phyloP scores from a whole-genome alignment of 2,113 vertebrate genomes.

The Salvator merianae region DNA sequence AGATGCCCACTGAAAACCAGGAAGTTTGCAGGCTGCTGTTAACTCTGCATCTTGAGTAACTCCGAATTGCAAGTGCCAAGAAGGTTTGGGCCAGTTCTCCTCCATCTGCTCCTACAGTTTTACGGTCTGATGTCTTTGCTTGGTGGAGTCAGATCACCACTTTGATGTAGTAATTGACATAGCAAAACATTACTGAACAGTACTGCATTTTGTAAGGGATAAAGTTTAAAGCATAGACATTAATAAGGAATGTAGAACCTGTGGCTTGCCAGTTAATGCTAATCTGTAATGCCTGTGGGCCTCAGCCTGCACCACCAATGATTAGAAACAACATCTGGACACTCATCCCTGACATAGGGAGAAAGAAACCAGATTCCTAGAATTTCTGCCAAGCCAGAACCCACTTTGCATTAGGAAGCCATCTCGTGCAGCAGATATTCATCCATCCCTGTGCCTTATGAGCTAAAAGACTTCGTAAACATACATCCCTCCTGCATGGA shows the following conservation, averaged over 20 bases:
- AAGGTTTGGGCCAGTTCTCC: constrained; percentile 35
- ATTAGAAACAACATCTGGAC: not conserved
- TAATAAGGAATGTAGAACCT: not conserved
- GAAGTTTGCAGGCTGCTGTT: not conserved
- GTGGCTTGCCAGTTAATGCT: not conserved
- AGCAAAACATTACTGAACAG: not conserved
- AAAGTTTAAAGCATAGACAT: not conserved
- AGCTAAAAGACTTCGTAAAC: not conserved
- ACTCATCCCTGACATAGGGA: not conserved
- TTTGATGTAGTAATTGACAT: not conserved
- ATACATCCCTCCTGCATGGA: not conserved
- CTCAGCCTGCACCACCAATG: not conserved
- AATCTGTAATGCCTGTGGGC: not conserved
- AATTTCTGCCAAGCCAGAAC: not conserved
- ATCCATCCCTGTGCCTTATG: not conserved
- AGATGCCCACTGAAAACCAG: constrained; percentile 14
- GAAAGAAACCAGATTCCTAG: not conserved
- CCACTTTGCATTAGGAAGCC: too few species aligned
- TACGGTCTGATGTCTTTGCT: not conserved
- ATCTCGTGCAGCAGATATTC: not conserved
- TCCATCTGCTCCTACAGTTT: constrained; percentile 10
- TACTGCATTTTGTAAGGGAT: not conserved
- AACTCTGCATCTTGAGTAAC: constrained; percentile 33
- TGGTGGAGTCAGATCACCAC: not conserved
- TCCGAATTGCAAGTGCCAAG: constrained; percentile 37